Percentiles rank a stretch among this genome's conserved stretches.
Conservation (phyloP, 2,797 vertebrate genomes). For the Arrhamphus sclerolepis region DNA sequence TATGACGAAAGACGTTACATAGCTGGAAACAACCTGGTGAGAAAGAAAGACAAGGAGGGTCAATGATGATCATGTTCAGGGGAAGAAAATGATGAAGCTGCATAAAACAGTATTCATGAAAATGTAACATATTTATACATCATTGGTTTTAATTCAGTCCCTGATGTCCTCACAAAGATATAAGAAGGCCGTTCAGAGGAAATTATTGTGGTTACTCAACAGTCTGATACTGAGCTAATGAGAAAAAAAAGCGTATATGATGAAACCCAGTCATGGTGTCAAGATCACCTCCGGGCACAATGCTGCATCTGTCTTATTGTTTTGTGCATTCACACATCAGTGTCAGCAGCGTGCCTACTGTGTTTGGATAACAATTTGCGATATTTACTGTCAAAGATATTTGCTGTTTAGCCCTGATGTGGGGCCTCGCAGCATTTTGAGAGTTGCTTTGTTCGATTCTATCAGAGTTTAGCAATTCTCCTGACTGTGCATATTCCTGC, state of each 20-base stretch:
- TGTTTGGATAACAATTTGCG: slow-evolving; percentile 17
- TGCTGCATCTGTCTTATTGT: slow-evolving; percentile 13
- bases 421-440: slow-evolving; percentile 30
- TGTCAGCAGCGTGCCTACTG: slow-evolving; percentile 17
- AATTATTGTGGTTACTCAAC: slow-evolving; percentile 24
- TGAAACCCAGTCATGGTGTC: slow-evolving; percentile 7
- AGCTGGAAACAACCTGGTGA: slow-evolving; percentile 96
- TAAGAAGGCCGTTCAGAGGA: slow-evolving; percentile 19
- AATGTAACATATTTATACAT: neutral
- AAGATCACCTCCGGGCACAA: slow-evolving; percentile 20
- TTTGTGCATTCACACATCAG: slow-evolving; percentile 10
- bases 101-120: too few relatives aligned
- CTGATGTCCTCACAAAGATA: neutral
- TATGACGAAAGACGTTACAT: slow-evolving; percentile 97
- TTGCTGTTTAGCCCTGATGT: slow-evolving; percentile 48
- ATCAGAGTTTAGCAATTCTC: slow-evolving; percentile 47
- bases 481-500: slow-evolving; percentile 67
- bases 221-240: slow-evolving; percentile 20
- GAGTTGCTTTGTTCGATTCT: slow-evolving; percentile 37
- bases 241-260: slow-evolving; percentile 7
- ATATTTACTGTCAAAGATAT: slow-evolving; percentile 43
- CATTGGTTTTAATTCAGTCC: slow-evolving; percentile 6
- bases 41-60: slow-evolving; percentile 10
- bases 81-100: too few relatives aligned
- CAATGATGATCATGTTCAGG: neutral